Percentiles rank a stretch among this genome's conserved stretches.
Conservation (phyloP, 1,140 invertebrate genomes). For the Carposina sasakii region DNA sequence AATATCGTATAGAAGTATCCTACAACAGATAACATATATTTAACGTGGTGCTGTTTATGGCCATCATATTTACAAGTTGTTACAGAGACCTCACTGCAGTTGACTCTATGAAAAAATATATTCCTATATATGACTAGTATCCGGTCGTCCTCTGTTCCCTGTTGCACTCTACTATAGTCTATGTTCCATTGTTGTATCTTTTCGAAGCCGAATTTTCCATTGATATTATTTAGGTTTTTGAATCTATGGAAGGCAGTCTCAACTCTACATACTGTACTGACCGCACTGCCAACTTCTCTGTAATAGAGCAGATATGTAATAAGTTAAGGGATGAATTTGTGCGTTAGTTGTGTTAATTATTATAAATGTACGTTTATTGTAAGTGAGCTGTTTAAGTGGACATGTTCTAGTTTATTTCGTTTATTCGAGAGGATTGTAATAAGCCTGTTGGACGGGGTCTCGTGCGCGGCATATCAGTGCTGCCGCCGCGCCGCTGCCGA, state of each 20-base stretch:
- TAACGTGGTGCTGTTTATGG: conserved; percentile 57
- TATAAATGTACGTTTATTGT: conserved; percentile 60
- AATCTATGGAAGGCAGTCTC: conserved; percentile 32
- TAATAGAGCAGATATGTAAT: conserved; percentile 48
- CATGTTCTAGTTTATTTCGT: conserved; percentile 64
- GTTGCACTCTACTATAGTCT: conserved; percentile 17
- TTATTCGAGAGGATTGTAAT: conserved; percentile 62
- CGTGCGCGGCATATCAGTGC: too few relatives aligned
- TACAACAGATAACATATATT: conserved; percentile 45
- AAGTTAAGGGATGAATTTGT: conserved; percentile 58
- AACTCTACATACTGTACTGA: conserved; percentile 56
- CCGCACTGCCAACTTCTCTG: conserved; percentile 67
- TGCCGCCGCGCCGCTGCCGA: conserved; percentile 12
- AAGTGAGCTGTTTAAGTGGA: conserved; percentile 59
- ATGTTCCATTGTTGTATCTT: conserved; percentile 21
- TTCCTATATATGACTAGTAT: conserved; percentile 22
- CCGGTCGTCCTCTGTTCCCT: too few relatives aligned
- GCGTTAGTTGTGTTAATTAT: conserved; percentile 65
- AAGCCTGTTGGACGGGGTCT: conserved; percentile 49
- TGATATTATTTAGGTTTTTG: conserved; percentile 58
- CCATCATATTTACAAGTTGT: conserved; percentile 63
- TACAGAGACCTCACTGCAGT: conserved; percentile 42
- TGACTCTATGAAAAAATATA: conserved; percentile 38
- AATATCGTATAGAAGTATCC: conserved; percentile 49
- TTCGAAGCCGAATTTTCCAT: conserved; percentile 46